phyloP scores from a whole-genome alignment of 2,888 invertebrate species.

The Dynastes tityus region DNA sequence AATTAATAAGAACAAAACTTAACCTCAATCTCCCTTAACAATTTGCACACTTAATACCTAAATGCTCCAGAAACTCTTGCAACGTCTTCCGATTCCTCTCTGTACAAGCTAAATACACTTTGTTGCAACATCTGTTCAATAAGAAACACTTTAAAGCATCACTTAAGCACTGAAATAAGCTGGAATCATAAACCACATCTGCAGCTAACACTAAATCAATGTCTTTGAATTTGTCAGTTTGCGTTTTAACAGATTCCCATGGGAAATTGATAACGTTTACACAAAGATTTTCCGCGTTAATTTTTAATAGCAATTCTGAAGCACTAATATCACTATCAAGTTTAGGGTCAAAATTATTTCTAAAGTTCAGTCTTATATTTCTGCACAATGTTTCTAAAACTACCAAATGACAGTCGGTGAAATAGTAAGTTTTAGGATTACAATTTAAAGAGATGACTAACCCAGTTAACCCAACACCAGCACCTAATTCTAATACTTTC shows the following conservation, averaged over 20 bases:
- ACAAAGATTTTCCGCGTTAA: slow-evolving; percentile 33
- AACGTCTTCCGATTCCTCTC: slow-evolving; percentile 80
- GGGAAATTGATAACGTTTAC: slow-evolving; percentile 68
- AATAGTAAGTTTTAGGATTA: slow-evolving; percentile 72
- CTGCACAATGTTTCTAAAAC: slow-evolving; percentile 77
- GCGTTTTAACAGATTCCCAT: slow-evolving; percentile 72
- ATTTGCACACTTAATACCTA: slow-evolving; percentile 53
- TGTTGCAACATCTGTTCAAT: slow-evolving; percentile 62
- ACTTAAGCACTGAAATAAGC: slow-evolving; percentile 71
- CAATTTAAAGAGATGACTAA: slow-evolving; percentile 76
- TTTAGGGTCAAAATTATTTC: not conserved
- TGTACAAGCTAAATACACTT: slow-evolving; percentile 74
- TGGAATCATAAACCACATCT: slow-evolving; percentile 76
- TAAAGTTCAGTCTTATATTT: slow-evolving; percentile 76
- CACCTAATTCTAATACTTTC: slow-evolving; percentile 82
- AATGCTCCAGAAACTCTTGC: slow-evolving; percentile 71
- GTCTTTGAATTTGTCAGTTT: slow-evolving; percentile 61
- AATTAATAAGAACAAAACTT: slow-evolving; percentile 8
- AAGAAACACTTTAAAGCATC: slow-evolving; percentile 70
- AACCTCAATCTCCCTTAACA: not conserved
- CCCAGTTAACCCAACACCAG: slow-evolving; percentile 84
- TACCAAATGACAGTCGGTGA: slow-evolving; percentile 81
- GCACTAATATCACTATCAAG: not conserved
- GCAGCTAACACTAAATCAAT: slow-evolving; percentile 74
- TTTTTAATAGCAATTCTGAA: not conserved